Evolutionary conservation across 2,888 invertebrate species (phyloP).

Genomic region (Xestia c-nigrum): DNA sequence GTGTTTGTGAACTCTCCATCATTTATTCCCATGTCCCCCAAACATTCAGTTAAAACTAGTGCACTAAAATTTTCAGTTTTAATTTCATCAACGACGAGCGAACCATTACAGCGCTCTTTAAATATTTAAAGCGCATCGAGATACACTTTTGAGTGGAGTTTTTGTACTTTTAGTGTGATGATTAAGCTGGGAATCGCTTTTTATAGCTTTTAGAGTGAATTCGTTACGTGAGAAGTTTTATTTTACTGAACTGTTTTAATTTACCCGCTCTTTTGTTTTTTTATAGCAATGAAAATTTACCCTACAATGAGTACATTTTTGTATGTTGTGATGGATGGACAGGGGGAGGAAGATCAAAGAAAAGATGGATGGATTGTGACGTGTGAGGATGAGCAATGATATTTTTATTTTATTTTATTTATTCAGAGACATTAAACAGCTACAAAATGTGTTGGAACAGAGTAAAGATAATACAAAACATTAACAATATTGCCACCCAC

Average conservation of each 20-base stretch:
- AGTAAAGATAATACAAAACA: too few species aligned
- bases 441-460: too few species aligned
- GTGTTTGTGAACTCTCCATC: not conserved
- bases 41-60: constrained; percentile 41
- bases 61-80: constrained; percentile 56
- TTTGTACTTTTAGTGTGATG: constrained; percentile 4
- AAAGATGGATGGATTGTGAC: too few species aligned
- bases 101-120: constrained; percentile 40
- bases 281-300: too few species aligned
- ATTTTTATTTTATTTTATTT: too few species aligned
- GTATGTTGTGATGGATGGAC: not conserved
- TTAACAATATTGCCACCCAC: too few species aligned
- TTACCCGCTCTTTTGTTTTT: not conserved
- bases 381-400: too few species aligned
- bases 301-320: not conserved
- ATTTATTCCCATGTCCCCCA: constrained; percentile 6
- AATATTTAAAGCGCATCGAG: constrained; percentile 51
- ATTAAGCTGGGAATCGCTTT: constrained; percentile 4
- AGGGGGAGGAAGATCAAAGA: too few species aligned
- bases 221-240: not conserved
- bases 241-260: not conserved
- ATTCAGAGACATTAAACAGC: too few species aligned
- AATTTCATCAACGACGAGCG: constrained; percentile 44
- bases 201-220: constrained; percentile 7
- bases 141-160: constrained; percentile 32